Evolutionary conservation across 2,113 vertebrate species (phyloP).

Genomic region (Lophura nycthemera): DNA sequence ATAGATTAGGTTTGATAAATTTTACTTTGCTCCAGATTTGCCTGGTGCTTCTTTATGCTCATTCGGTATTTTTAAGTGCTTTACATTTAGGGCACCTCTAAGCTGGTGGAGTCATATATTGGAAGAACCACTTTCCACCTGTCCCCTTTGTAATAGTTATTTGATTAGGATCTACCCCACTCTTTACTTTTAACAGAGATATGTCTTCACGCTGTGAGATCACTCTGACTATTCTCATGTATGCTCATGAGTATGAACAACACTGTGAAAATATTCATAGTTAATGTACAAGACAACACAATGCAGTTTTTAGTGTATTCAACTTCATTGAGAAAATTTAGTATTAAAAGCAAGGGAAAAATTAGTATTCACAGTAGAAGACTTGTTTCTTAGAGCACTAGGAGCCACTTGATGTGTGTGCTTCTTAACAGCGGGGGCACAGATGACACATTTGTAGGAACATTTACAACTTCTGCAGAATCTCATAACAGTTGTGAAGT

Average conservation of each 20-base stretch:
- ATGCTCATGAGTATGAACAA: too few species aligned
- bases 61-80: neutral
- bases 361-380: neutral
- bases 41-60: neutral
- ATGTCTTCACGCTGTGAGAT: neutral
- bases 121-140: neutral
- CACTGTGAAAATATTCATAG: neutral
- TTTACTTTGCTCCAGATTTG: neutral
- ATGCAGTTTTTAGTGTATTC: neutral
- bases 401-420: neutral
- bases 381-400: neutral
- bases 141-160: neutral
- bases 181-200: neutral
- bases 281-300: neutral
- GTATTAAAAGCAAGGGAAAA: neutral
- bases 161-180: neutral
- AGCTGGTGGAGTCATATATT: neutral
- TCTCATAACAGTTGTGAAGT: neutral
- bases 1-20: neutral
- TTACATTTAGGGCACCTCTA: neutral
- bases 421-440: neutral
- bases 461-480: neutral
- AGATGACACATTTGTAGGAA: neutral
- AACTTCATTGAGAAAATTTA: neutral
- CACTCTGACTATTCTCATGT: too few species aligned